Evolutionary conservation across 2,888 invertebrate genomes (phyloP), one percentile per base, ranked within the genome.

Genomic region (Scaptomyza flava): DNA sequence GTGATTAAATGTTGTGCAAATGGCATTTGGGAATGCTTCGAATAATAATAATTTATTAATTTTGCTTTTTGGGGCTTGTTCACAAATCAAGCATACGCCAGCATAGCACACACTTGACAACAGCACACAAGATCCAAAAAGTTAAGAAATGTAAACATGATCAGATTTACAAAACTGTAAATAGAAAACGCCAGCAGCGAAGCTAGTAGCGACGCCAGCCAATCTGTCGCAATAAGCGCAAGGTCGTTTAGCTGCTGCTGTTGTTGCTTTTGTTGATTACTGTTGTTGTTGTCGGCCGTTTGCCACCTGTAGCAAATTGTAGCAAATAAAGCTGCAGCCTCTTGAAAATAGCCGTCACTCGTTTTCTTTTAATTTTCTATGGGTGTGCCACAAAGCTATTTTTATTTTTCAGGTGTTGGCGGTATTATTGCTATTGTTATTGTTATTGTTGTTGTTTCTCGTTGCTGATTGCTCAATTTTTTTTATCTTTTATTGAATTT

Each of bases 1-100:
- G 87, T 78, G 84, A 88, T 84, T 86, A 83, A 86, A 88, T 81
- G 71, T 84, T 84, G 84, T 81, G 82, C 79, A 82, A 82, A 82
- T 73, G 85, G 82, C 85, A 84, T 70, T 51, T 38, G 52, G 52
- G 57, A 70, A 62, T 72, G 57, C 46, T 52, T 41, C 53, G 47
- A 51, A 50, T 51, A 54, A 33, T 6, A 27, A 27, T 6, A 4
- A 27, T 48, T 53, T 45, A 34, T 51, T 33, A 45, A 56, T 30
- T 45, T 45, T 46, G 30, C 43, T 63, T 56, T 46, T 47, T 14
- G 14, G 46, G 76, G 56, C 52, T 71, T 63, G 70, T 69, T 42
- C 56, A 45, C 72, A 71, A 58, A 71, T 70, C 46, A 76, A 64
- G 71, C 71, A 72, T 76, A 57, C 72, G 72, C 58, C 60, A 70